Conservation (phyloP, 2,797 vertebrate genomes). For the Amphiprion clarkii region DNA sequence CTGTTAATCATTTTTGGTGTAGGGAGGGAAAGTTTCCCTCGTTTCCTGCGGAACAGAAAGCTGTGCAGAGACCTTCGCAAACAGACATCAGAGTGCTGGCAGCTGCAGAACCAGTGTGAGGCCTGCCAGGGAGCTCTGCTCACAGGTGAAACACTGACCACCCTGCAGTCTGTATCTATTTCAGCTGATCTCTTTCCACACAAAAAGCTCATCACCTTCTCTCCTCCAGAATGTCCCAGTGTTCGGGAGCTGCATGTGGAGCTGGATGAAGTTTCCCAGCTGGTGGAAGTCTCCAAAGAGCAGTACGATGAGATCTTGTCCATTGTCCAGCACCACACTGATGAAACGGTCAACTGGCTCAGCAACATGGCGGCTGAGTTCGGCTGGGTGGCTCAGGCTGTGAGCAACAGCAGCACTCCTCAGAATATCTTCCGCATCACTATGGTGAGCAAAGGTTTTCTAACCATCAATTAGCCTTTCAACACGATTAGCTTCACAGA, state of each 20-base stretch:
- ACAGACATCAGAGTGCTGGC: slow-evolving; percentile 90
- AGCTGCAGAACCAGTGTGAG: slow-evolving; percentile 89
- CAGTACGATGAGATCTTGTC: slow-evolving; percentile 91
- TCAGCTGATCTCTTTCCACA: not conserved
- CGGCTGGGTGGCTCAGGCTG: slow-evolving; percentile 90
- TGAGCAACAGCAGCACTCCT: slow-evolving; percentile 68
- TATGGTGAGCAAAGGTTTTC: slow-evolving; percentile 79
- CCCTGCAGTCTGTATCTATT: not conserved
- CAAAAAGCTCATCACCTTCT: not conserved
- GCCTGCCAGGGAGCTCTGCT: slow-evolving; percentile 88
- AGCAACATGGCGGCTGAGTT: slow-evolving; percentile 89
- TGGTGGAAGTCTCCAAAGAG: slow-evolving; percentile 88
- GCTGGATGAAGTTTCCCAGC: slow-evolving; percentile 87
- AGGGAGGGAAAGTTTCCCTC: slow-evolving; percentile 70
- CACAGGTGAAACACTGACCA: slow-evolving; percentile 81
- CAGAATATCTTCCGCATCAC: slow-evolving; percentile 87
- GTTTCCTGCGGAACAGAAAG: slow-evolving; percentile 76
- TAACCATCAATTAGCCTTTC: no score
- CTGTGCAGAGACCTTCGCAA: slow-evolving; percentile 85
- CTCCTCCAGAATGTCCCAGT: slow-evolving; percentile 87
- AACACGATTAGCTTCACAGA: no score
- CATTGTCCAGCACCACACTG: slow-evolving; percentile 87
- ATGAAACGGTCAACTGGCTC: slow-evolving; percentile 88
- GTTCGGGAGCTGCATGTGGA: slow-evolving; percentile 89
- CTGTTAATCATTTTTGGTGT: not conserved